These are phyloP conservation scores for Neodiprion fabricii DNA, from an alignment of 1,140 invertebrate genomes.

Conservation along the genomic window DNA sequence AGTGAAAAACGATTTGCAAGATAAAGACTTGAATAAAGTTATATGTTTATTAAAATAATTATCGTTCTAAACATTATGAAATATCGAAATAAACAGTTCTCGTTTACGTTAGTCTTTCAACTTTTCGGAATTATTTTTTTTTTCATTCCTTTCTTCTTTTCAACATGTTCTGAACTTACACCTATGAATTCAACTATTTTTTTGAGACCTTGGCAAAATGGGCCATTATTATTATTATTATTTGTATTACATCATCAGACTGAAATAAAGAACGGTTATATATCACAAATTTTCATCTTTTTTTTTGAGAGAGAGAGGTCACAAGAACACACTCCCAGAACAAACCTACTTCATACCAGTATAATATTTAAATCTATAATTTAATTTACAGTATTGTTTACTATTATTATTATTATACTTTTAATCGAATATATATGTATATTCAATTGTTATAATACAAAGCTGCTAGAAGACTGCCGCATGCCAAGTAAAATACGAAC, in stretches of 20 bases:
- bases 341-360: not conserved
- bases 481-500: too few relatives aligned
- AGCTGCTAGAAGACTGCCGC: too few relatives aligned
- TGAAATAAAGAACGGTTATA: slow-evolving; percentile 3
- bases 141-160: not conserved
- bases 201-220: slow-evolving; percentile 12
- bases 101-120: not conserved
- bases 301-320: not conserved
- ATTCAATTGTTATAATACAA: too few relatives aligned
- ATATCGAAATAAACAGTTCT: not conserved
- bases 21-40: not conserved
- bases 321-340: not conserved
- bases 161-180: not conserved
- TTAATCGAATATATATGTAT: not conserved
- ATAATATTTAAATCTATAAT: not conserved
- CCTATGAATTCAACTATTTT: not conserved
- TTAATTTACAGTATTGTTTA: not conserved
- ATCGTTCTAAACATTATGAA: not conserved
- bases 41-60: not conserved
- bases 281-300: slow-evolving; percentile 4
- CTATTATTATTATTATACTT: not conserved
- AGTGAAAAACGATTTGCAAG: not conserved
- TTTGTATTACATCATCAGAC: not conserved
- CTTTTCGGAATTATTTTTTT: not conserved
- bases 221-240: slow-evolving; percentile 14